A percentile compares a stretch with the other conserved stretches of the same genome.
These are phyloP conservation scores for Drosophila nigricruria DNA, from an alignment of 2,888 invertebrate species.

Conservation along the genomic window DNA sequence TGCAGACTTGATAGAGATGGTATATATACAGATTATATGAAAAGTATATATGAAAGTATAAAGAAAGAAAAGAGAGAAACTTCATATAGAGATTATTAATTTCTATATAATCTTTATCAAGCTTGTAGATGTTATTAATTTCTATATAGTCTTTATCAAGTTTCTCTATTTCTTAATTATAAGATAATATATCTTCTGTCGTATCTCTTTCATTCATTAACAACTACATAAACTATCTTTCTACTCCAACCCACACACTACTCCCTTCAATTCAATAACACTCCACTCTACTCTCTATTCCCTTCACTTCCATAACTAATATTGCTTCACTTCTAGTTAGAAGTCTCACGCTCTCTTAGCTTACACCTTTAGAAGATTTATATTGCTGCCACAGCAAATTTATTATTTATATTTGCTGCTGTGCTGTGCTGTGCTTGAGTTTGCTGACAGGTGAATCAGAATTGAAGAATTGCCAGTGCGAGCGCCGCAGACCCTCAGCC, in stretches of 20 bases:
- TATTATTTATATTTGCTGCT: constrained; percentile 10
- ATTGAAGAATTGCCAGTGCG: constrained; percentile 9
- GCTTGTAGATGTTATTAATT: no score
- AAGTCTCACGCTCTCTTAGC: background rate
- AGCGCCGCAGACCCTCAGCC: constrained; percentile 3
- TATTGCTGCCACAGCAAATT: background rate
- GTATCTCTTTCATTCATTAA: background rate
- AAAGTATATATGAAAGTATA: background rate
- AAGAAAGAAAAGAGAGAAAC: background rate
- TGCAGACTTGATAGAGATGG: background rate
- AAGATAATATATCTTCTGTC: no score
- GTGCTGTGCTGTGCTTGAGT: background rate
- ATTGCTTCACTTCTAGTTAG: background rate
- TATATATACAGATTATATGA: background rate
- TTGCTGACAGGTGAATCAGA: constrained; percentile 23
- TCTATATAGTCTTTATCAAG: no score
- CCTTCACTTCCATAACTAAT: background rate
- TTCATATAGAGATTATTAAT: background rate
- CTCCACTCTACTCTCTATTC: background rate
- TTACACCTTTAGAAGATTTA: background rate
- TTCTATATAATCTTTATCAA: background rate
- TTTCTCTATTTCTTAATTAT: no score
- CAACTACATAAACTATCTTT: background rate
- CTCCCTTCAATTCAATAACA: no score
- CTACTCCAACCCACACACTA: background rate